Evolutionary conservation across 2,888 invertebrate species (phyloP), one percentile per base, ranked within the genome.

Genomic region (Tinea trinotella): DNA sequence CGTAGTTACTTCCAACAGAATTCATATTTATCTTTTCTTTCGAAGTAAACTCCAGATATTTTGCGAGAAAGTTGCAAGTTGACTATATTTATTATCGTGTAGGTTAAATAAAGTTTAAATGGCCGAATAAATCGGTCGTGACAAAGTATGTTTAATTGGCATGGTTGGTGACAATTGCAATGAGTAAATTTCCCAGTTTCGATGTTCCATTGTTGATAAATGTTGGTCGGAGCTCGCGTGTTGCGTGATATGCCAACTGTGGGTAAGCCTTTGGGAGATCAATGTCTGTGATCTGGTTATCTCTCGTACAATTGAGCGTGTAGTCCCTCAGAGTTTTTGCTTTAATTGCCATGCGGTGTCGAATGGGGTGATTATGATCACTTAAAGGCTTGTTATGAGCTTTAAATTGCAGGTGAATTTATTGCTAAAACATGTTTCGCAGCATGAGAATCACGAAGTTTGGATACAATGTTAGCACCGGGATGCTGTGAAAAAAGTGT

Each of bases 191-290:
- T 54, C 57, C 48, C 60, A 55, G 57, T 54, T 40, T 54, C 59
- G 66, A 68, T 66, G 62, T 64, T 62, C 61, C 57, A 59, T 60
- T 56, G 60, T 60, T 62, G 65, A 65, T 65, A 66, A 62, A 59
- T 59, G 35, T 56, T 52, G 54, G 56, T 50, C 61, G 64, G 63
- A 61, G 68, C 61, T 63, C 62, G 58, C 58, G 61, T 70, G 66
- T 81, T 69, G 77, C 78, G 77, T 79, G 76, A 78, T 76, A 76
- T 77, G 76, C 70, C 76, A 75, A 60, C 66, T 50, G 22, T 24
- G 24, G 12, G 50, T n/a, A 40, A 53, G 50, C 20, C 22, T 50
- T 46, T 46, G 46, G 46, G 19, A 17, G 46, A 46, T 46, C 46
- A 19, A 19, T 19, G 46, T 46, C 18, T 19, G 18, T 19, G 46